Evolutionary conservation across 2,113 vertebrate genomes (phyloP).

Genomic region (Scophthalmus maximus): DNA sequence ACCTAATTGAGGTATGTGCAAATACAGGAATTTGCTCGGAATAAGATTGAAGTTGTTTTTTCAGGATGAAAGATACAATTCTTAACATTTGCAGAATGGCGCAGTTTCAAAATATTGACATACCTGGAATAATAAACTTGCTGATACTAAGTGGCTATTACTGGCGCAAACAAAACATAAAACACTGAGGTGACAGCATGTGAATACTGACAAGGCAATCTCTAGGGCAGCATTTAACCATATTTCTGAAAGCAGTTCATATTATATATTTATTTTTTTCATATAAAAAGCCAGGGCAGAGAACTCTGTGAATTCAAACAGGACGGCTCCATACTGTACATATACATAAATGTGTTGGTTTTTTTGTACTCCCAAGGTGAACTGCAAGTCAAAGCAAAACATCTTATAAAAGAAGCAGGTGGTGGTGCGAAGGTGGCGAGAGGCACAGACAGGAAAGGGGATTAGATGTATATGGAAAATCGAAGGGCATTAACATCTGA

Average conservation of each 20-base stretch:
- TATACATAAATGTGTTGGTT: slow-evolving; percentile 23
- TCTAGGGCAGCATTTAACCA: slow-evolving; percentile 10
- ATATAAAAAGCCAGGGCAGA: background rate
- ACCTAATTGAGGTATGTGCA: background rate
- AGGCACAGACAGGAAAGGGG: slow-evolving; percentile 25
- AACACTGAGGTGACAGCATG: slow-evolving; percentile 24
- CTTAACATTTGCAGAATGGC: background rate
- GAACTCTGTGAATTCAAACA: slow-evolving; percentile 16
- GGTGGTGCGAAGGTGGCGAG: background rate
- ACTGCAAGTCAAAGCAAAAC: slow-evolving; percentile 43
- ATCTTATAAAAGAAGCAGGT: slow-evolving; percentile 16
- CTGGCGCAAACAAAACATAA: background rate
- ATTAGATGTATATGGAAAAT: slow-evolving; percentile 31
- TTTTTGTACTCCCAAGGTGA: slow-evolving; percentile 58
- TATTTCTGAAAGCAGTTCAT: slow-evolving; percentile 23
- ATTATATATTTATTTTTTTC: background rate
- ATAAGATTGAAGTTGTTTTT: slow-evolving; percentile 9
- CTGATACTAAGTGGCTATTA: slow-evolving; percentile 9
- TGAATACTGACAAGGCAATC: slow-evolving; percentile 44
- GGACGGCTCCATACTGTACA: background rate
- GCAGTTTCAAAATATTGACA: slow-evolving; percentile 22
- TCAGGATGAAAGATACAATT: background rate
- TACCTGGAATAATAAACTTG: slow-evolving; percentile 6
- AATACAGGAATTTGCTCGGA: background rate
- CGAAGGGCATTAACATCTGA: slow-evolving; percentile 51